These are phyloP conservation scores for Antheraea mylitta DNA, from an alignment of 1,140 invertebrate species.

Conservation along the genomic window DNA sequence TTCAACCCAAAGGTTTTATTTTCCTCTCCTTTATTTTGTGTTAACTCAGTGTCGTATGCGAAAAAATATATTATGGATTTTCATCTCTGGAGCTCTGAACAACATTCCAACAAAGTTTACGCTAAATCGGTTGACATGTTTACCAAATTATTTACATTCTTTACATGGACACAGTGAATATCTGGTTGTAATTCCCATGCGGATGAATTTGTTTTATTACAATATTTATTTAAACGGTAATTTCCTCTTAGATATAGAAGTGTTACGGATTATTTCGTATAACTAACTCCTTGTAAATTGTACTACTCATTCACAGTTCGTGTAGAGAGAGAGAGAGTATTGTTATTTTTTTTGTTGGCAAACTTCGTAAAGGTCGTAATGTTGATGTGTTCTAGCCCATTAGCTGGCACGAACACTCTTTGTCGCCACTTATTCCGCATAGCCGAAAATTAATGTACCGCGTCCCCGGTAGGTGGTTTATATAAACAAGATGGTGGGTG, in stretches of 20 bases:
- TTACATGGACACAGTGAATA: background rate
- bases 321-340: background rate
- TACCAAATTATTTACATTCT: background rate
- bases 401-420: constrained; percentile 48
- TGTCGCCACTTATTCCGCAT: constrained; percentile 50
- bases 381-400: constrained; percentile 49
- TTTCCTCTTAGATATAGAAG: constrained; percentile 24
- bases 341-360: constrained; percentile 33
- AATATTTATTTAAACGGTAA: constrained; percentile 31
- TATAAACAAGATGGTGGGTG: constrained; percentile 58
- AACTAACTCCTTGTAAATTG: background rate
- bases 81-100: too few species aligned
- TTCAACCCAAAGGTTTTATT: too few species aligned
- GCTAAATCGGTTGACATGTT: too few species aligned
- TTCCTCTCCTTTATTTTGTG: too few species aligned
- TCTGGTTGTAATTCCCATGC: background rate
- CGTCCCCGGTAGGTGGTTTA: constrained; percentile 39
- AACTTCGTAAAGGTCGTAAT: constrained; percentile 36
- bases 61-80: too few species aligned
- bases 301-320: background rate
- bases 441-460: constrained; percentile 48
- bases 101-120: too few species aligned
- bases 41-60: too few species aligned
- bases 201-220: background rate
- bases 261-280: constrained; percentile 19